Evolutionary conservation across 2,113 vertebrate genomes (phyloP).

Genomic region (Danionella cerebrum): DNA sequence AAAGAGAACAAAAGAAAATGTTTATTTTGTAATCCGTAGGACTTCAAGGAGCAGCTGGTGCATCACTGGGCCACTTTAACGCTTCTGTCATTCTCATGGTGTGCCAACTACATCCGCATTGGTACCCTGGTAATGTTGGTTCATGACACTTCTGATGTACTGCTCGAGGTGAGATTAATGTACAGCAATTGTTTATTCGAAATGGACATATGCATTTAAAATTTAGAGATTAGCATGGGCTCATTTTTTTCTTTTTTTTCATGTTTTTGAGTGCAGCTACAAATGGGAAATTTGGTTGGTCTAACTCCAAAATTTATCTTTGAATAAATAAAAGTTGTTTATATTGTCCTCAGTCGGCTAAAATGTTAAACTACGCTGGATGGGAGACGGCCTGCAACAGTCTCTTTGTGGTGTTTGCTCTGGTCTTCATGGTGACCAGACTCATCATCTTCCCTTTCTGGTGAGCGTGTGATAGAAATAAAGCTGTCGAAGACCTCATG

Average conservation of each 20-base stretch:
- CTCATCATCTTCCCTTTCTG: slow-evolving; percentile 84
- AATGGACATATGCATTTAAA: too few species aligned
- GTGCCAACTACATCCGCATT: slow-evolving; percentile 82
- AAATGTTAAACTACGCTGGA: slow-evolving; percentile 82
- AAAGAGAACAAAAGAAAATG: too few species aligned
- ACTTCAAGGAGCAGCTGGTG: slow-evolving; percentile 81
- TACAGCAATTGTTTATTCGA: too few species aligned
- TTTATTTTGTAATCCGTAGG: slow-evolving; percentile 53
- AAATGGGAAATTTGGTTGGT: too few species aligned
- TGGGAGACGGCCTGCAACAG: slow-evolving; percentile 69
- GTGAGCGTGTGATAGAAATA: slow-evolving; percentile 59
- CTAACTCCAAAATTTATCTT: background rate
- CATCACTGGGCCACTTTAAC: slow-evolving; percentile 84
- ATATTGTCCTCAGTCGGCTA: slow-evolving; percentile 68
- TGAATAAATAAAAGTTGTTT: too few species aligned
- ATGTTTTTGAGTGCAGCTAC: too few species aligned
- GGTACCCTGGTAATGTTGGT: slow-evolving; percentile 81
- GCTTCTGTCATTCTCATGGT: slow-evolving; percentile 86
- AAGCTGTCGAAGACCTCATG: background rate
- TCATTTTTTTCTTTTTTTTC: too few species aligned
- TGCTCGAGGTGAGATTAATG: slow-evolving; percentile 87
- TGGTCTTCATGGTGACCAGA: slow-evolving; percentile 72
- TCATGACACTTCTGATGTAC: slow-evolving; percentile 80
- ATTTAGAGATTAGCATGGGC: too few species aligned
- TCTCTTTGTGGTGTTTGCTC: slow-evolving; percentile 76